Evolutionary conservation across 2,888 invertebrate species (phyloP).

Genomic region (Melanostoma mellinum): DNA sequence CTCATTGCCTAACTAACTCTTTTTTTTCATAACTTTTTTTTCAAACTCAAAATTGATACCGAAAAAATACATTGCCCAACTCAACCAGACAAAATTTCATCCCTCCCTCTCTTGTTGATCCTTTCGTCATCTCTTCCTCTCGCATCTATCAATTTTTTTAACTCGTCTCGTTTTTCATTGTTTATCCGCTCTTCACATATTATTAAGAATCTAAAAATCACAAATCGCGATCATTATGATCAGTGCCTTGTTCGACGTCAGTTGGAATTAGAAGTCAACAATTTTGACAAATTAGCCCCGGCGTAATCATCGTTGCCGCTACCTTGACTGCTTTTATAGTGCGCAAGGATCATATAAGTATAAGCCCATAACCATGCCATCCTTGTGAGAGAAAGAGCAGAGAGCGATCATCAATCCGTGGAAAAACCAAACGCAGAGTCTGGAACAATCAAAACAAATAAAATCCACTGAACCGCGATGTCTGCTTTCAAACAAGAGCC

Average conservation of each 20-base stretch:
- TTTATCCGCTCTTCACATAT: conserved; percentile 72
- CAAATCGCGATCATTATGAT: conserved; percentile 72
- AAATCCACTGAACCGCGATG: conserved; percentile 50
- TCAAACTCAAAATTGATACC: too few relatives aligned
- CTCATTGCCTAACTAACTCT: too few relatives aligned
- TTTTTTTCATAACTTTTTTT: too few relatives aligned
- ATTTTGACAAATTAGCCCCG: conserved; percentile 74
- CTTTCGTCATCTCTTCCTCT: not conserved
- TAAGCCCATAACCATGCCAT: conserved; percentile 32
- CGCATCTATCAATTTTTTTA: not conserved
- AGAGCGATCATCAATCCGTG: conserved; percentile 66
- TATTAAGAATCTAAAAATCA: conserved; percentile 73
- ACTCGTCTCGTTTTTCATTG: conserved; percentile 68
- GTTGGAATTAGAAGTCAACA: conserved; percentile 73
- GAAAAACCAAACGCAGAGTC: conserved; percentile 49
- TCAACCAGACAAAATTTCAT: conserved; percentile 11
- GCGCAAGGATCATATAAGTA: conserved; percentile 37
- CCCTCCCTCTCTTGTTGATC: not conserved
- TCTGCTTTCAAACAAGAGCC: conserved; percentile 47
- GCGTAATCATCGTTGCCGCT: conserved; percentile 56
- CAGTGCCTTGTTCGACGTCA: conserved; percentile 73
- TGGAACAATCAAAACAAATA: conserved; percentile 68
- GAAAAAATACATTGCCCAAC: too few relatives aligned
- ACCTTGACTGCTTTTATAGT: conserved; percentile 13
- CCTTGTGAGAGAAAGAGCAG: not conserved